Base-by-base conservation (phyloP, 1,140 invertebrate genomes). In the Brachionus rotundiformis region DNA sequence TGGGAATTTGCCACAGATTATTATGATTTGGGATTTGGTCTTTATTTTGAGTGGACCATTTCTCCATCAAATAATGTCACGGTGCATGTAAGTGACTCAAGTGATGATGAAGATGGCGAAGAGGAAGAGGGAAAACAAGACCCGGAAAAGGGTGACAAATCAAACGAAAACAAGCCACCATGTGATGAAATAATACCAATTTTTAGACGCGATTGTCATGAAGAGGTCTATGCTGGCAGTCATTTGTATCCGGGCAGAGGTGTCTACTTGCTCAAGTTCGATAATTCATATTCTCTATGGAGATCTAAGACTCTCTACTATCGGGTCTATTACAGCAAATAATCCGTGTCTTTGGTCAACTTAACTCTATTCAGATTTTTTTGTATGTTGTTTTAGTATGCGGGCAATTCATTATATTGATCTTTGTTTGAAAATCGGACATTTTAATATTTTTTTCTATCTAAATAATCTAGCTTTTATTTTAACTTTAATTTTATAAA, bases 1-100 rank as follows among this genome's bases (percentile, higher is more conserved):
- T 99, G 97, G 97, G 98, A 99, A 89, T 99, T 99, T 88, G 95
- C 96, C 7, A 99, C 97, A 0, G 98, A 99, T 87, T 92, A 86
- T 82, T 99, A 98, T 87, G 98, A 99, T 86, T 95, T 99, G 85
- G 97, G 96, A 65, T 99, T 99, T 89, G 98, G 97, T 5, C 91
- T 99, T 54, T 98, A 94, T 87, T 99, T 99, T 88, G 97, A 99
- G 89, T 99, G 96, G 95, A 94, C 92, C 3, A 94, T 93, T 92
- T 11, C 90, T 91, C 23, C 88, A 92, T 93, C 83, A 29, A 93
- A 92, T 84, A 87, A 88, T 65, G 88, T 90, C 68, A 89, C 19
- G 92, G 94, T 31, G 91, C 96, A 82, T 92, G 93, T 98, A 5
- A 94, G 93, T 61, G 96, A 97, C 83, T 94, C 92, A 81, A 94